Conservation (phyloP, 2,797 vertebrate species). For the Dicrostonyx torquatus region DNA sequence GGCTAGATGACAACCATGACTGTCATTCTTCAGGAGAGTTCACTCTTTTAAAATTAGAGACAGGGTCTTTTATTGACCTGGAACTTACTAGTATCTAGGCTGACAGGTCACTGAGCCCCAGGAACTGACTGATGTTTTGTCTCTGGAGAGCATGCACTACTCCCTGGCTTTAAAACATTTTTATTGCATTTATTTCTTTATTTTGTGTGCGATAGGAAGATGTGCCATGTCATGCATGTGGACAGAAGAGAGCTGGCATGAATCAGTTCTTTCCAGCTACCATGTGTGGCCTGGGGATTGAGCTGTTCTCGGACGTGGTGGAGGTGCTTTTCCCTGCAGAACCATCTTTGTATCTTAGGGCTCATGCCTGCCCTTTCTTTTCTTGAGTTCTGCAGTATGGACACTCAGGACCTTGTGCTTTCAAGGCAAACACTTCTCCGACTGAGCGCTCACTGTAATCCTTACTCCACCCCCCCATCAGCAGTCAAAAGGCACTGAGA, state of each 20-base stretch:
- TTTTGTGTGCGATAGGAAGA: not conserved
- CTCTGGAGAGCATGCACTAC: no score
- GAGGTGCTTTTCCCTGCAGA: not conserved
- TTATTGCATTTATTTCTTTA: not conserved
- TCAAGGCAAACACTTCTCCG: not conserved
- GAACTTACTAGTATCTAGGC: not conserved
- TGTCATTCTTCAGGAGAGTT: not conserved
- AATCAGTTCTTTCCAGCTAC: not conserved
- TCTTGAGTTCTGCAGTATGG: not conserved
- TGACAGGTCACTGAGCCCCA: not conserved
- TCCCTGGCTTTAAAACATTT: not conserved
- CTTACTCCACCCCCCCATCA: not conserved
- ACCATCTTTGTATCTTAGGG: not conserved
- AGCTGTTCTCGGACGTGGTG: not conserved
- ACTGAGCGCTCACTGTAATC: not conserved
- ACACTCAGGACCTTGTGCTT: not conserved
- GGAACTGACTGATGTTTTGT: not conserved
- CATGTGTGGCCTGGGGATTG: not conserved
- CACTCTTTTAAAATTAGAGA: not conserved
- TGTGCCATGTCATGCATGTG: no score
- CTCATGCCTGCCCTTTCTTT: not conserved
- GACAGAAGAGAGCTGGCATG: not conserved
- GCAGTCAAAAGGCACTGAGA: not conserved
- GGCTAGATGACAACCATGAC: not conserved
- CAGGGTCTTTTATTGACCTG: not conserved